Percentiles rank a stretch among this genome's conserved stretches.
Evolutionary conservation across 2,888 invertebrate genomes (phyloP).

Genomic region (Dasysyrphus albostriatus): DNA sequence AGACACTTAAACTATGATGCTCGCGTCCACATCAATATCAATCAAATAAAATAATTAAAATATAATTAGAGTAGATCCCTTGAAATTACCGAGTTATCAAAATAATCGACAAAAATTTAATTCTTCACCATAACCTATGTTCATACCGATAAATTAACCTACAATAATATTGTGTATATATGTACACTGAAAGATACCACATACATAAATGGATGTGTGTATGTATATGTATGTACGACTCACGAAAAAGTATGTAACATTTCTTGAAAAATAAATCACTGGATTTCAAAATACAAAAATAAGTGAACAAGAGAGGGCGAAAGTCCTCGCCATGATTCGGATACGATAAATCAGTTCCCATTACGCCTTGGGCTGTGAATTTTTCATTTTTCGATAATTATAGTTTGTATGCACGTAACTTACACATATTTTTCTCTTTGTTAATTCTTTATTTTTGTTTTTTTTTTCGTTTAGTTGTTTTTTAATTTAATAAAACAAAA

Average conservation of each 20-base stretch:
- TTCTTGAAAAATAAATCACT: conserved; percentile 74
- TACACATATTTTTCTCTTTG: conserved; percentile 75
- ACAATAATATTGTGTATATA: background rate
- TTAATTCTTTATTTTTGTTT: conserved; percentile 63
- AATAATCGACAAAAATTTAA: conserved; percentile 1
- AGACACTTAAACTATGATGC: background rate
- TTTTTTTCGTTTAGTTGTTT: conserved; percentile 20
- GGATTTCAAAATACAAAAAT: conserved; percentile 47
- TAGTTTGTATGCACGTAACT: conserved; percentile 77
- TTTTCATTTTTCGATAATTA: conserved; percentile 81
- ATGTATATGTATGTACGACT: background rate
- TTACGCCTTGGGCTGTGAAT: conserved; percentile 79
- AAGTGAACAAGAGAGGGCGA: conserved; percentile 70
- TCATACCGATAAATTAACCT: background rate
- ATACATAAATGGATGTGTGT: background rate
- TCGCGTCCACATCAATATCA: background rate
- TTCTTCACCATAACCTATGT: background rate
- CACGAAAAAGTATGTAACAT: conserved; percentile 37
- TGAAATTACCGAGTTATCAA: background rate
- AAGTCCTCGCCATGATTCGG: conserved; percentile 76
- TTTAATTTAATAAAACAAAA: conserved; percentile 61
- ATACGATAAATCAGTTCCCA: conserved; percentile 80
- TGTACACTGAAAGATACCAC: background rate
- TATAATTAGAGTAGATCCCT: background rate
- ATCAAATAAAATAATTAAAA: background rate